A percentile compares a stretch with the other conserved stretches of the same genome.
Evolutionary conservation across 1,140 invertebrate species (phyloP).

Genomic region (Lucilia cuprina): DNA sequence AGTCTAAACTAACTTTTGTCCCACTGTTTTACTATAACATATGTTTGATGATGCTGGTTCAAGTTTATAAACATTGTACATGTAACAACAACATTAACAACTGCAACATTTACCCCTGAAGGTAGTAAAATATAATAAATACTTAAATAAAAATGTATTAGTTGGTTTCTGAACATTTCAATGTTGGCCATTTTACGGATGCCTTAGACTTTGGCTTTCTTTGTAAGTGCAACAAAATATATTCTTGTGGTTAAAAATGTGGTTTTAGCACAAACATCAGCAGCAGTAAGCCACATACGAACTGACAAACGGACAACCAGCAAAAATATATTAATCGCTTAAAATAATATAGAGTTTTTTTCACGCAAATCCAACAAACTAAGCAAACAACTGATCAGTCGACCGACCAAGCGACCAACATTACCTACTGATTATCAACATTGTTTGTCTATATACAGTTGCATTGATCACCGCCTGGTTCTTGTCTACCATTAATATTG

Average conservation of each 20-base stretch:
- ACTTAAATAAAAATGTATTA: not conserved
- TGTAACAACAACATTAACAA: not conserved
- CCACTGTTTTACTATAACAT: not conserved
- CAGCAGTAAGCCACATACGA: not conserved
- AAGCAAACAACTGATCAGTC: not conserved
- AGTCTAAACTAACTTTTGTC: not conserved
- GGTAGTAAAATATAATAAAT: not conserved
- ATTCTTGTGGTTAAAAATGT: not conserved
- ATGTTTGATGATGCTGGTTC: not conserved
- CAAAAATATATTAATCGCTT: not conserved
- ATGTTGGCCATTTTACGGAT: not conserved
- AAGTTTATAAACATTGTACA: not conserved
- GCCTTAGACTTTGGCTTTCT: not conserved
- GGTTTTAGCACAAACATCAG: not conserved
- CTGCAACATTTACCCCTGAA: not conserved
- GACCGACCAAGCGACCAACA: not conserved
- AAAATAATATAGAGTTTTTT: not conserved
- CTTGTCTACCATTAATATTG: constrained; percentile 10
- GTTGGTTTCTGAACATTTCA: not conserved
- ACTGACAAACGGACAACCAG: not conserved
- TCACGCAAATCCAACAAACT: not conserved
- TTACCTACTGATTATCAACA: not conserved
- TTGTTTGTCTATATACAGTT: not conserved
- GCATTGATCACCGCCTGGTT: constrained; percentile 13
- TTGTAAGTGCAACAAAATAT: not conserved